These are phyloP conservation scores for Microcebus ravelobensis DNA, from an alignment of 2,113 vertebrate genomes.

Conservation along the genomic window DNA sequence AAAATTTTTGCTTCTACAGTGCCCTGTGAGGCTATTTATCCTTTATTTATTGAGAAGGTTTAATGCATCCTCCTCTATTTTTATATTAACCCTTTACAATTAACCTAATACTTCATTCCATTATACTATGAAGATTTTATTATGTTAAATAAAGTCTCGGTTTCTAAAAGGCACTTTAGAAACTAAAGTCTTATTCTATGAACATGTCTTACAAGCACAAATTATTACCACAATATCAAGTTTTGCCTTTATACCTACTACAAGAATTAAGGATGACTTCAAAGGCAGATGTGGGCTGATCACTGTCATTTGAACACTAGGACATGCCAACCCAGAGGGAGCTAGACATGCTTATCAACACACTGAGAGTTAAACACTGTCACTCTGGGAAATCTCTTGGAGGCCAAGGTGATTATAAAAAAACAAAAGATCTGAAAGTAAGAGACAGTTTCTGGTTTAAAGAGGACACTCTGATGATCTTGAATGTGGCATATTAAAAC, in stretches of 20 bases:
- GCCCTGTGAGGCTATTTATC: neutral
- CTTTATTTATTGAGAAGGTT: neutral
- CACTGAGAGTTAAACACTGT: slow-evolving; percentile 12
- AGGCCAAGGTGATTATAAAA: slow-evolving; percentile 10
- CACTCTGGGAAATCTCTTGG: neutral
- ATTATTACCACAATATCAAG: slow-evolving; percentile 15
- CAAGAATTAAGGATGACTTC: slow-evolving; percentile 44
- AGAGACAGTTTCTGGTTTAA: slow-evolving; percentile 32
- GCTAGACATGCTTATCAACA: slow-evolving; percentile 18
- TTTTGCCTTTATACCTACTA: slow-evolving; percentile 15
- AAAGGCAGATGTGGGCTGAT: slow-evolving; percentile 36
- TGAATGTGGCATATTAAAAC: slow-evolving; percentile 17
- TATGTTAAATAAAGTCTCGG: neutral
- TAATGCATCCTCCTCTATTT: neutral
- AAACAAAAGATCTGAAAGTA: neutral
- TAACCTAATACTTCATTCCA: slow-evolving; percentile 14
- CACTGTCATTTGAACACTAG: slow-evolving; percentile 47
- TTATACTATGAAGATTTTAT: slow-evolving; percentile 20
- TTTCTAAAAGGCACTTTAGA: slow-evolving; percentile 50
- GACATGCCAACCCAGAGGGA: slow-evolving; percentile 26
- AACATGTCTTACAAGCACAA: neutral
- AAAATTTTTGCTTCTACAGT: neutral
- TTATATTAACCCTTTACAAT: slow-evolving; percentile 33
- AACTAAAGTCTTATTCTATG: neutral
- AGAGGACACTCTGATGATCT: neutral